These are phyloP conservation scores for Vidua macroura DNA, from an alignment of 2,113 vertebrate species.

Conservation along the genomic window DNA sequence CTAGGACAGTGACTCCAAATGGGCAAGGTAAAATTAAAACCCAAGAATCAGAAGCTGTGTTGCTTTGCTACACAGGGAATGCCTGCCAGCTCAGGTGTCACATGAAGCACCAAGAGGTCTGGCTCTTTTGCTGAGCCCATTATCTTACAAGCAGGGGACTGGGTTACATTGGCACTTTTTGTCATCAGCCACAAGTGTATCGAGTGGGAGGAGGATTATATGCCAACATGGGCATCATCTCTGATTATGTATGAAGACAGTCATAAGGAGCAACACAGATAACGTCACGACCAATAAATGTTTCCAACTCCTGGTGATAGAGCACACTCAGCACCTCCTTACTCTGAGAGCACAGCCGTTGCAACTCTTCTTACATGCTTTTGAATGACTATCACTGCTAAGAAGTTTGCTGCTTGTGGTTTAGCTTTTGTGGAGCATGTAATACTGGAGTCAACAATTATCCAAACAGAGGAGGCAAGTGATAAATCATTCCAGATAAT, in stretches of 20 bases:
- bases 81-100: background rate
- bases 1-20: background rate
- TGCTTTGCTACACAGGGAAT: background rate
- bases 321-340: background rate
- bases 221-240: background rate
- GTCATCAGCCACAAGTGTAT: background rate
- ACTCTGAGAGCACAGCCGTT: background rate
- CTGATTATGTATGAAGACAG: background rate
- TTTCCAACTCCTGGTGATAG: rapidly evolving
- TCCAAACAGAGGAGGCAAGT: background rate
- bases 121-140: background rate
- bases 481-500: background rate
- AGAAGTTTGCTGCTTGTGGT: background rate
- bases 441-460: background rate
- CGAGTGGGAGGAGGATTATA: background rate
- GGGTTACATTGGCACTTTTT: background rate
- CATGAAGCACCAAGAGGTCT: background rate
- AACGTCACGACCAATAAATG: rapidly evolving
- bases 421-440: background rate
- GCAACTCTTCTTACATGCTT: background rate
- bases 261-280: background rate
- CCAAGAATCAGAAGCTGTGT: background rate
- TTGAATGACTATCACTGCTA: background rate
- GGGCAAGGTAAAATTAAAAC: background rate
- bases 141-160: background rate